Percentiles rank a stretch among this genome's conserved stretches.
phyloP scores from a whole-genome alignment of 2,888 invertebrate species.

The Caenorhabditis panamensis region DNA sequence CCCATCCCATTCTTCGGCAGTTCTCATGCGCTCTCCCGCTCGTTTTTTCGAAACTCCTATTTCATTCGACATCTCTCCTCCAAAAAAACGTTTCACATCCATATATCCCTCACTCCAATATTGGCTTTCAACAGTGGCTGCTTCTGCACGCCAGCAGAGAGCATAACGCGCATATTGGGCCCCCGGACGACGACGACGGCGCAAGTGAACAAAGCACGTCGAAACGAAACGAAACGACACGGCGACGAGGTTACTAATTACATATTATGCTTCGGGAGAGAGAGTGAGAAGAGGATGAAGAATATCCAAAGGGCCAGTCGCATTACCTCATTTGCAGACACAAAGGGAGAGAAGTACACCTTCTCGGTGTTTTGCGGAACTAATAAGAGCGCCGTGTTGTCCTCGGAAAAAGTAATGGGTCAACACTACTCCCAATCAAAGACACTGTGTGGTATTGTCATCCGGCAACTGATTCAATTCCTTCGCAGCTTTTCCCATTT shows the following conservation, averaged over 20 bases:
- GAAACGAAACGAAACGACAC: slow-evolving; percentile 17
- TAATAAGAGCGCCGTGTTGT: slow-evolving; percentile 24
- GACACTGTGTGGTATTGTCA: background rate
- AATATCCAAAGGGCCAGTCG: slow-evolving; percentile 23
- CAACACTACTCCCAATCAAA: slow-evolving; percentile 14
- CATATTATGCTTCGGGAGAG: slow-evolving; percentile 40
- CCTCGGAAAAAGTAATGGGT: background rate
- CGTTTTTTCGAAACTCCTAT: slow-evolving; percentile 48
- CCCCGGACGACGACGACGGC: too few relatives aligned
- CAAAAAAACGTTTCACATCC: slow-evolving; percentile 31
- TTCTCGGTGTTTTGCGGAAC: slow-evolving; percentile 1
- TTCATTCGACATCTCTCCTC: slow-evolving; percentile 28
- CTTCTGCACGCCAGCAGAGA: slow-evolving; percentile 1
- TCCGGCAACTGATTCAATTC: background rate
- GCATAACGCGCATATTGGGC: slow-evolving; percentile 9
- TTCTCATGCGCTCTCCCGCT: slow-evolving; percentile 13
- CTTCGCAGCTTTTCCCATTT: background rate
- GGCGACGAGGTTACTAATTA: slow-evolving; percentile 55
- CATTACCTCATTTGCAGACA: slow-evolving; percentile 37
- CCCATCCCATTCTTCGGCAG: slow-evolving; percentile 18
- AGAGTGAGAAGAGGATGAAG: slow-evolving; percentile 11
- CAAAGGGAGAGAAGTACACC: slow-evolving; percentile 43
- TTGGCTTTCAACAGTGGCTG: slow-evolving; percentile 22
- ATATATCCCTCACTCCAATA: slow-evolving; percentile 26
- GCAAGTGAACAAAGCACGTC: slow-evolving; percentile 39